Percentiles rank a stretch among this genome's conserved stretches.
Conservation (phyloP, 2,797 vertebrate genomes). For the Lagorchestes hirsutus region DNA sequence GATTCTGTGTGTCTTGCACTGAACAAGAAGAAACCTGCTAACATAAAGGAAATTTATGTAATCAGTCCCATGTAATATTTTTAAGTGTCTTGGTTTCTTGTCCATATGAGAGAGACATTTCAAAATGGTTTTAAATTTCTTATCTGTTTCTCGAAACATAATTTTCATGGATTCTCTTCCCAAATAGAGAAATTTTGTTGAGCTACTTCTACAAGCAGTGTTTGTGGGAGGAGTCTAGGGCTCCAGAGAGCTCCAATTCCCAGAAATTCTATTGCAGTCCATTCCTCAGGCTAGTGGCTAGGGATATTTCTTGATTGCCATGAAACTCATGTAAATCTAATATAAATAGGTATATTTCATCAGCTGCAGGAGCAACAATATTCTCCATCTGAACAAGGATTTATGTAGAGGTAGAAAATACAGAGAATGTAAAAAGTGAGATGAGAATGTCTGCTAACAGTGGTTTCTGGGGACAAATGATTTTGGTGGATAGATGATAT, state of each 20-base stretch:
- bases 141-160: slow-evolving; percentile 80
- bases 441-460: background rate
- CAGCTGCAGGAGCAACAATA: background rate
- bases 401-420: slow-evolving; percentile 34
- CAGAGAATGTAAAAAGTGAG: slow-evolving; percentile 31
- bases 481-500: background rate
- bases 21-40: slow-evolving; percentile 62
- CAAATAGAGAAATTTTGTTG: slow-evolving; percentile 65
- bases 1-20: slow-evolving; percentile 54
- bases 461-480: background rate
- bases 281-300: slow-evolving; percentile 28
- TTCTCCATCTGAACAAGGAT: slow-evolving; percentile 57
- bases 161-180: slow-evolving; percentile 74
- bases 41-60: slow-evolving; percentile 61
- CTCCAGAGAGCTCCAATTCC: slow-evolving; percentile 68
- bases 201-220: slow-evolving; percentile 47
- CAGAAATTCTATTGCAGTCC: slow-evolving; percentile 54
- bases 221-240: slow-evolving; percentile 5
- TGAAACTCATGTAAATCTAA: slow-evolving; percentile 60
- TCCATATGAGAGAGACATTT: slow-evolving; percentile 76
- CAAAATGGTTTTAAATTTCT: slow-evolving; percentile 72
- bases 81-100: slow-evolving; percentile 69
- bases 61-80: slow-evolving; percentile 67
- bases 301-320: slow-evolving; percentile 57
- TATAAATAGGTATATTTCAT: slow-evolving; percentile 30